Base-by-base conservation (phyloP, 2,797 vertebrate species). In the Bovichtus diacanthus region DNA sequence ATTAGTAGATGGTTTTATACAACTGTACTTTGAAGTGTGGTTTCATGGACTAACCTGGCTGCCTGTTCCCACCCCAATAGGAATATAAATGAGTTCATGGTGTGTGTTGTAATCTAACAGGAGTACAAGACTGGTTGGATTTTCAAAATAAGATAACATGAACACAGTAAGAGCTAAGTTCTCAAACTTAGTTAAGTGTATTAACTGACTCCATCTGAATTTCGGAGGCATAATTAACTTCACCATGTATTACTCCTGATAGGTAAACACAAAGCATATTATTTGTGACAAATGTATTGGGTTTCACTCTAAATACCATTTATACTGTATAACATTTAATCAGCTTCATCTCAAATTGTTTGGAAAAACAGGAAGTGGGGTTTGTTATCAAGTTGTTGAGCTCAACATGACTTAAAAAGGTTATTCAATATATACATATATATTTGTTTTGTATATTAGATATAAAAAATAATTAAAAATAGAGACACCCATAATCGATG, bases 291-390 rank as follows among this genome's bases (percentile, higher is more conserved):
- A 18, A 74, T 39, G 9, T 25, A 21, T 70, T 47, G 19, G n/a
- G 15, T 64, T 58, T 70, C n/a, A 29, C 34, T 41, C 6, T 56
- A 47, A 41, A 38, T 49, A 62, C 2, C 9, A 16, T 77, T 78
- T 76, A 71, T 27, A 19, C n/a, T n/a, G n/a, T n/a, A n/a, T 18
- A 38, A 53, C 60, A 41, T 78, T 80, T 66, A 83, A 74, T 61
- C 53, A 76, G 41, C 6, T 55, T 84, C 34, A 81, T 65, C 65
- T 81, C 47, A 74, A 59, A 46, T 49, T 34, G 31, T 74, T 80
- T 80, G 55, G 54, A 76, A 67, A 70, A 73, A 76, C 54, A 70
- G 55, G 15, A 68, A n/a, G 21, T 49, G 21, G 9, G 53, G 34
- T 70, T 38, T n/a, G n/a, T 55, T 51, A 23, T 67, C 18, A 51